Base-by-base conservation (phyloP, 2,113 vertebrate species). In the Bubo scandiacus region DNA sequence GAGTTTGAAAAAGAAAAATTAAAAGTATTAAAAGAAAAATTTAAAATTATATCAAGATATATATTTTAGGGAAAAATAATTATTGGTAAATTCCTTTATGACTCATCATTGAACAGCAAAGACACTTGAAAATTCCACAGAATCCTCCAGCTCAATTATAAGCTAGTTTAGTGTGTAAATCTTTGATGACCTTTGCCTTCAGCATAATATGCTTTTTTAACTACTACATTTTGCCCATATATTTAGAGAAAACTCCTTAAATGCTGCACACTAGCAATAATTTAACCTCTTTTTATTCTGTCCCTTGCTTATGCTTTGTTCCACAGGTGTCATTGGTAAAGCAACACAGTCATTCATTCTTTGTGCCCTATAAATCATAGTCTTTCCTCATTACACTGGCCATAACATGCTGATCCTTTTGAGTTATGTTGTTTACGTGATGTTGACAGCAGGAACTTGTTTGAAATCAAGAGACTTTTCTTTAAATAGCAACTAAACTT, bases 381-480 rank as follows among this genome's bases (percentile, higher is more conserved):
- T 63, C 43, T 36, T 89, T 71, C 70, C 32, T 89, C 47, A 79
- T 96, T 96, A 91, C 52, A 6, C 32, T 38, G 43, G 9, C 75
- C 54, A 55, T 78, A 96, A 84, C 29, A 36, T 3, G 6, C 68
- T 1, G 3, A 23, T 43, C 61, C 20, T 67, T 38, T 49, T 94
- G 82, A 93, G 16, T 93, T 94, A 83, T 73, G 52, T 72, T 92
- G 82, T 88, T 95, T 88, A 90, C 62, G 54, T 43, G 40, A 36
- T 51, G 23, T 27, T 87, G 93, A 74, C 83, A 71, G 36, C 42
- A 71, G 42, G 26, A 74, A 30, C 42, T 86, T 68, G 13, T 61
- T 86, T 59, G 68, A 79, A 84, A 92, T 65, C 38, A 58, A 59
- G 20, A 67, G 5, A 25, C 10, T 74, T 72, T 63, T 45, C 40